Evolutionary conservation across 23 tunicate genomes (phyloP).

Genomic region (Ascidia mentula): DNA sequence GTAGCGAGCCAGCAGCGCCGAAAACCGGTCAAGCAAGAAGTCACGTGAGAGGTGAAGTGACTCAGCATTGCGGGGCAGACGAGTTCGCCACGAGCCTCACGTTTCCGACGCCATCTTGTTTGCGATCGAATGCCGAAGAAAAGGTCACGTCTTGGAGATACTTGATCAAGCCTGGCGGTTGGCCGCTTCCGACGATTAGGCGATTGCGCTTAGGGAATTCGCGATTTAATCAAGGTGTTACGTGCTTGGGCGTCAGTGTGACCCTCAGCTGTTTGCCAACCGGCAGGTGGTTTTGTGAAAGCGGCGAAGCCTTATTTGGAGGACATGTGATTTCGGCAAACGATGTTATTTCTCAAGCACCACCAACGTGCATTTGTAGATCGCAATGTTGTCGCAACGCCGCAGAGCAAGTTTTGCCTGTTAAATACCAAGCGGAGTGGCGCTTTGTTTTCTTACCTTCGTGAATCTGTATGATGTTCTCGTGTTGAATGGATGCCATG

Average conservation of each 20-base stretch:
- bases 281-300: not conserved
- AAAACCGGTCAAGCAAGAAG: slow-evolving; percentile 11
- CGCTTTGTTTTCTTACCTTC: slow-evolving; percentile 45
- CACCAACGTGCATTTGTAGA: too few species aligned
- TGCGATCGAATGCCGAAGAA: not conserved
- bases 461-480: slow-evolving; percentile 69
- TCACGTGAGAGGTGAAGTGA: not conserved
- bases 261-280: not conserved
- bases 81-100: not conserved
- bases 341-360: too few species aligned
- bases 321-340: too few species aligned
- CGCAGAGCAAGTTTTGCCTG: not conserved
- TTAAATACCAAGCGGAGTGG: not conserved
- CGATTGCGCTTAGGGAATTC: not conserved
- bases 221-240: not conserved
- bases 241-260: not conserved
- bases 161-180: not conserved
- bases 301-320: not conserved
- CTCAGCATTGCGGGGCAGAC: not conserved
- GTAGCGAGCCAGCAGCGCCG: too few species aligned
- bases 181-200: not conserved
- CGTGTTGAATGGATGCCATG: slow-evolving; percentile 64
- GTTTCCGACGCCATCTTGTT: not conserved
- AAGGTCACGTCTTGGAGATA: not conserved
- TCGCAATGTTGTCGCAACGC: too few species aligned